Base-by-base conservation (phyloP, 2,113 vertebrate species). In the Theristicus caerulescens region DNA sequence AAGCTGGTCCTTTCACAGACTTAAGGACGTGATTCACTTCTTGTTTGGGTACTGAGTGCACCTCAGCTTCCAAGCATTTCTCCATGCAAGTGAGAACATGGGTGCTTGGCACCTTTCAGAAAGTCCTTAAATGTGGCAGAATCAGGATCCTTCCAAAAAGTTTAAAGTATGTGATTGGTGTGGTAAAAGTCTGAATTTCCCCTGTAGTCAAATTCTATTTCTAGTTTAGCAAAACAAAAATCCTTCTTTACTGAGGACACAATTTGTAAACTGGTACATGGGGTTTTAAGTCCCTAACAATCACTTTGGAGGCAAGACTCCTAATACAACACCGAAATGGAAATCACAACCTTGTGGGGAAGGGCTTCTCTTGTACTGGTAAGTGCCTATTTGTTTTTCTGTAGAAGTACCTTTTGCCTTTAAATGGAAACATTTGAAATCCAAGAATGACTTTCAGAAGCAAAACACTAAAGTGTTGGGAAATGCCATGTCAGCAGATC, bases 401-500 rank as follows among this genome's bases (percentile, higher is more conserved):
- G 36, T n/a, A 73, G 22, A 78, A 86, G 11, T 74, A 29, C 51
- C 52, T 91, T 88, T 86, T 65, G 8, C 52, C 58, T 90, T 76
- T 95, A 88, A 76, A 82, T 44, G 17, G 58, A 85, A 91, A 84
- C 10, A 36, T 79, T 76, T 86, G 59, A 74, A 92, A 86, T 78
- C 24, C 13, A 72, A 62, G 76, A 92, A 77, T 58, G 42, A 79
- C 74, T 94, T 96, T 86, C 66, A 82, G 86, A 93, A 87, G 44
- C 34, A 88, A 85, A 94, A 89, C 58, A 40, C 80, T 77, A 51
- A 92, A 66, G 52, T 62, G 32, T 32, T 62, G 46, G 55, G 78
- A 94, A 97, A 67, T 2, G 31, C 66, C 19, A 9, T 52, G 34
- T 94, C 92, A 95, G 96, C 74, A 95, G 65, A 88, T 89, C 64